Evolutionary conservation across 2,113 vertebrate species (phyloP).

Genomic region (Phrynosoma blainvillii): DNA sequence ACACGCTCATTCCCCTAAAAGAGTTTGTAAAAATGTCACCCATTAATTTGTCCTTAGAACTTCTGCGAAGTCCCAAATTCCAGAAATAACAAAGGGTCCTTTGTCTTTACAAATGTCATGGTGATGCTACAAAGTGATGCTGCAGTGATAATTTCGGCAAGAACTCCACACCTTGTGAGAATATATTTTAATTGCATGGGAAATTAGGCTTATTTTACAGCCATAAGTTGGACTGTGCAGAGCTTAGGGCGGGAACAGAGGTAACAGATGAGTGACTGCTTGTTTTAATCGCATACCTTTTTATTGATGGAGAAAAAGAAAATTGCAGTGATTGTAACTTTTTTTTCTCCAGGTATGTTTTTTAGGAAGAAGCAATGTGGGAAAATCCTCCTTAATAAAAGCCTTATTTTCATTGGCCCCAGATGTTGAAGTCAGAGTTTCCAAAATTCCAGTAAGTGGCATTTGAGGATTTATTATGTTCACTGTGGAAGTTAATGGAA

Average conservation of each 20-base stretch:
- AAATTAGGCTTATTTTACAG: not conserved
- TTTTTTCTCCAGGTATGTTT: conserved; percentile 88
- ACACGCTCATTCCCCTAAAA: too few species aligned
- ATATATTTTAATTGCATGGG: not conserved
- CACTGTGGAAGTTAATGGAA: not conserved
- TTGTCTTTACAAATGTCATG: not conserved
- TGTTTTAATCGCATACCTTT: not conserved
- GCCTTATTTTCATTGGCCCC: conserved; percentile 90
- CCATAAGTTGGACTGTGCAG: not conserved
- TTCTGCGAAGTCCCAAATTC: not conserved
- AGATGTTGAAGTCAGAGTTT: conserved; percentile 90
- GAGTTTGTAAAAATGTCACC: too few species aligned
- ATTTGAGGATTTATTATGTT: rapidly evolving
- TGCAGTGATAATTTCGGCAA: not conserved
- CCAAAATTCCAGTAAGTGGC: conserved; percentile 89
- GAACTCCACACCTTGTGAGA: not conserved
- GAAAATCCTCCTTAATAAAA: conserved; percentile 93
- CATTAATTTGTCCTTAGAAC: not conserved
- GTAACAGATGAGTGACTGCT: not conserved
- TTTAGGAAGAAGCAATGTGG: conserved; percentile 94
- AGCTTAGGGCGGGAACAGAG: rapidly evolving
- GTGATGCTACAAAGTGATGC: not conserved
- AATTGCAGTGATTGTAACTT: not conserved
- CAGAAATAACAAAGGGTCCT: not conserved
- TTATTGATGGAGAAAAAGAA: rapidly evolving